Percentiles rank a stretch among this genome's conserved stretches.
Evolutionary conservation across 2,797 vertebrate genomes (phyloP).

Genomic region (Calcarius lapponicus): DNA sequence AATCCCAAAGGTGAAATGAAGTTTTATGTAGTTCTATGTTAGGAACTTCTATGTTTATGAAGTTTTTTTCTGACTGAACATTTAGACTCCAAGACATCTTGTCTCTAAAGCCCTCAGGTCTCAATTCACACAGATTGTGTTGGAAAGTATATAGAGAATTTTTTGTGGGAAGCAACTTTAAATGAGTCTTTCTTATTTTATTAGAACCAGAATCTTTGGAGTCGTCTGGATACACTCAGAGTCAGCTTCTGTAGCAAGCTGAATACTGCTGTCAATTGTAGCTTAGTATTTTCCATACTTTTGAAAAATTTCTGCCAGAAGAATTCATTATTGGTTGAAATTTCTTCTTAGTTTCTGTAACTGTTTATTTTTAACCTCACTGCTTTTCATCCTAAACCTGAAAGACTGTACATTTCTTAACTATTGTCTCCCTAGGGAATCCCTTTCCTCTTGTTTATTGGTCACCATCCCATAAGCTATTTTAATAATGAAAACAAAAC

Average conservation of each 20-base stretch:
- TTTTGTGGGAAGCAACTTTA: background rate
- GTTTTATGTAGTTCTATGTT: background rate
- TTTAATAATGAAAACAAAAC: background rate
- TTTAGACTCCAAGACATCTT: background rate
- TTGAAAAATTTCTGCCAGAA: background rate
- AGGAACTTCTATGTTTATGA: background rate
- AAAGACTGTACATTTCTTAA: background rate
- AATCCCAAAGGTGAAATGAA: conserved; percentile 18
- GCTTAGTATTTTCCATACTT: background rate
- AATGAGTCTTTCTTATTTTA: background rate
- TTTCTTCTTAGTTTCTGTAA: background rate
- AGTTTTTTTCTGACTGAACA: background rate
- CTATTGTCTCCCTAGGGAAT: background rate
- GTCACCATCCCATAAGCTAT: background rate
- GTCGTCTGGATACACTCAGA: background rate
- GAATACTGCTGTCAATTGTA: background rate
- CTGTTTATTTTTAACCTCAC: background rate
- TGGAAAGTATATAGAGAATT: background rate
- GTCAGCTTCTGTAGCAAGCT: background rate
- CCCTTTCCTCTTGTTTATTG: background rate
- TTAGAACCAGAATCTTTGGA: background rate
- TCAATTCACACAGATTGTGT: background rate
- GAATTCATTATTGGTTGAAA: background rate
- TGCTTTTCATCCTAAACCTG: background rate
- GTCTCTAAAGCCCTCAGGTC: background rate